Conservation (phyloP, 2,113 vertebrate species). For the Marmota flaviventris region DNA sequence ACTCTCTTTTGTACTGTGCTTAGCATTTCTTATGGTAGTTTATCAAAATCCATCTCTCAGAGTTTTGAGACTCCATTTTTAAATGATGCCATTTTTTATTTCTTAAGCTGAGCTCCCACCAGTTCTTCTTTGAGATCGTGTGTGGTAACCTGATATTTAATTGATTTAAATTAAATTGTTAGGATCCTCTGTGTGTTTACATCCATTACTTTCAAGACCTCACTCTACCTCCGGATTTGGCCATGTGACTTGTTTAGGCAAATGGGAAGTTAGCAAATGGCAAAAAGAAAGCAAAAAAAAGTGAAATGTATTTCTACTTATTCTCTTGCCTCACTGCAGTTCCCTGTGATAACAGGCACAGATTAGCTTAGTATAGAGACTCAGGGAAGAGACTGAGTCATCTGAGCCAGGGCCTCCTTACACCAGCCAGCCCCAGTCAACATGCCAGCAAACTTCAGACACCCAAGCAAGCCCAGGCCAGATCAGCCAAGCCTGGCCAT, state of each 20-base stretch:
- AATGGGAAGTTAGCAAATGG: background rate
- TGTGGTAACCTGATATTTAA: background rate
- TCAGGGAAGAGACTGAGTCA: background rate
- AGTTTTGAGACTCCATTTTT: background rate
- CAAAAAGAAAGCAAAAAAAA: background rate
- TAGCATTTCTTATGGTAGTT: constrained; percentile 3
- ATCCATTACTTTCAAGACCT: background rate
- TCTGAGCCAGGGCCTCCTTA: background rate
- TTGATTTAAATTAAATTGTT: background rate
- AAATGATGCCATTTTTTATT: background rate
- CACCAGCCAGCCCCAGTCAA: background rate
- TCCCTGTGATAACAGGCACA: background rate
- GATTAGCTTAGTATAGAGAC: background rate
- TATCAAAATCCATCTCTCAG: background rate
- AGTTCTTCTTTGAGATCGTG: background rate
- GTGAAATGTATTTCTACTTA: background rate
- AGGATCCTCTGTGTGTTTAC: background rate
- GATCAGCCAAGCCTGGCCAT: background rate
- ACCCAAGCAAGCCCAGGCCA: background rate
- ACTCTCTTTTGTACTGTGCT: background rate
- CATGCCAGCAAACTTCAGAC: background rate
- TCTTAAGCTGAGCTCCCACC: background rate
- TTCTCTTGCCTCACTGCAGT: background rate
- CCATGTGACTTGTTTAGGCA: background rate
- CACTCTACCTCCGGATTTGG: background rate